Conservation (phyloP, 30 jellyfish, hydroid and myxozoan species). For the Mastigias papua region DNA sequence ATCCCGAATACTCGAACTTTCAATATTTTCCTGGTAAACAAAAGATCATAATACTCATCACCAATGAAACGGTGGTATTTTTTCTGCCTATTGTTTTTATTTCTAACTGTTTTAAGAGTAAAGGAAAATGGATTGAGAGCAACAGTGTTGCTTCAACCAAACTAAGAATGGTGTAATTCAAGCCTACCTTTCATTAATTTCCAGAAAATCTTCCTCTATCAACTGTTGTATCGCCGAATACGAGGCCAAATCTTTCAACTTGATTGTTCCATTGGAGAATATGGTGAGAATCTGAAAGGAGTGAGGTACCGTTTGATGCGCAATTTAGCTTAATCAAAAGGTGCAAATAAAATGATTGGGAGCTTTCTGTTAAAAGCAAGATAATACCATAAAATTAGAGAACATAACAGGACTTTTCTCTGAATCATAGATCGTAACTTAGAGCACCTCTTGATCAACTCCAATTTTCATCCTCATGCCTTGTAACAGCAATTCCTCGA, state of each 20-base stretch:
- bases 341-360: too few relatives aligned
- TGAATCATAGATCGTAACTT: neutral
- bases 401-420: neutral
- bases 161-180: neutral
- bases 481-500: constrained; percentile 68
- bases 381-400: too few relatives aligned
- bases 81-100: too few relatives aligned
- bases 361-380: too few relatives aligned
- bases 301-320: neutral
- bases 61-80: too few relatives aligned
- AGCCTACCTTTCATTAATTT: constrained; percentile 41
- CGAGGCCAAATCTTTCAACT: constrained; percentile 1
- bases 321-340: too few relatives aligned
- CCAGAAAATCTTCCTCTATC: constrained; percentile 22
- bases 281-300: constrained; percentile 23
- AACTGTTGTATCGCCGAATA: constrained; percentile 1
- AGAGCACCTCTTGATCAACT: constrained; percentile 50
- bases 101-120: too few relatives aligned
- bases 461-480: constrained; percentile 67
- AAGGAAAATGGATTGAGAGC: too few relatives aligned
- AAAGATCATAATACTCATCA: too few relatives aligned
- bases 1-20: too few relatives aligned
- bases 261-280: constrained; percentile 24
- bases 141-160: too few relatives aligned
- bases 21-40: too few relatives aligned